Evolutionary conservation across 2,113 vertebrate species (phyloP).

Genomic region (Myiozetetes cayanensis): DNA sequence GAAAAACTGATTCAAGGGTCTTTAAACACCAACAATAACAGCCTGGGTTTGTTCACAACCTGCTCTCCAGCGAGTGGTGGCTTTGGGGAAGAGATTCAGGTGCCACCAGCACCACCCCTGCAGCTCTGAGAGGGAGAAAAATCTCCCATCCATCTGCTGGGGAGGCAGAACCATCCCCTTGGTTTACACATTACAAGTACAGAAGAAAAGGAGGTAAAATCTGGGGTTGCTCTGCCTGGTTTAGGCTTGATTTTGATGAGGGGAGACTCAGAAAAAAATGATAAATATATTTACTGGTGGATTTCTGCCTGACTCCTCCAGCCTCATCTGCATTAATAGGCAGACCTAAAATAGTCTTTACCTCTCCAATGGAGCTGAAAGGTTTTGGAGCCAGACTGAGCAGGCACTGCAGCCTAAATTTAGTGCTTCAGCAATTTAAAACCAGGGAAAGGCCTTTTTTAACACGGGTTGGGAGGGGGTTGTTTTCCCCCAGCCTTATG

Average conservation of each 20-base stretch:
- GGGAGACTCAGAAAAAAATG: neutral
- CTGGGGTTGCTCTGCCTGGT: neutral
- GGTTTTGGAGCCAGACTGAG: neutral
- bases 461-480: neutral
- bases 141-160: neutral
- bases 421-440: neutral
- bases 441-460: neutral
- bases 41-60: neutral
- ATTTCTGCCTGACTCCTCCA: neutral
- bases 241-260: neutral
- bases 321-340: neutral
- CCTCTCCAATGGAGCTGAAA: neutral
- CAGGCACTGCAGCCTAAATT: neutral
- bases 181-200: neutral
- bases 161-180: neutral
- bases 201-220: neutral
- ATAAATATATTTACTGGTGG: neutral
- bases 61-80: neutral
- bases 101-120: neutral
- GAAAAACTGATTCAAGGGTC: neutral
- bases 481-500: neutral
- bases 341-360: neutral
- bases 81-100: neutral
- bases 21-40: neutral
- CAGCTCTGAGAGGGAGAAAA: neutral